Evolutionary conservation across 2,797 vertebrate species (phyloP).

Genomic region (Syngnathus rostellatus): DNA sequence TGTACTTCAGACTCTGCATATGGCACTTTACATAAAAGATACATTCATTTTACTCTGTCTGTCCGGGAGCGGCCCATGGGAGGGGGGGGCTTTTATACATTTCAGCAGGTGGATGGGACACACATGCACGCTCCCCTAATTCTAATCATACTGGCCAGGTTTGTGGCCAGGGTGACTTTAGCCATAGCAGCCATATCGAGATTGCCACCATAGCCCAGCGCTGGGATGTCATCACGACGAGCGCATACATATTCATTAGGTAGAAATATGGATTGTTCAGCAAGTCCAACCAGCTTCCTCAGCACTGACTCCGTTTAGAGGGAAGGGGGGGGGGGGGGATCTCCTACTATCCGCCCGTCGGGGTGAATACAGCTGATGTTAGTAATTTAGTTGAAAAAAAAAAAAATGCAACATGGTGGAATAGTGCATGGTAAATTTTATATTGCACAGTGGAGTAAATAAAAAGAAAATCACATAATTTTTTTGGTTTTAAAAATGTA

Average conservation of each 20-base stretch:
- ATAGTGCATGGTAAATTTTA: no score
- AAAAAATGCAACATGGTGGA: no score
- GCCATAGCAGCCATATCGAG: slow-evolving; percentile 53
- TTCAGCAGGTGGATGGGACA: slow-evolving; percentile 35
- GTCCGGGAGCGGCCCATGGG: slow-evolving; percentile 6
- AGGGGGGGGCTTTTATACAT: slow-evolving; percentile 38
- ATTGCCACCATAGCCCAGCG: slow-evolving; percentile 54
- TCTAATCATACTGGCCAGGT: slow-evolving; percentile 57
- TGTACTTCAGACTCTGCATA: slow-evolving; percentile 63
- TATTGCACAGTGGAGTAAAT: no score
- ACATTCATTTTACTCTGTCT: slow-evolving; percentile 65
- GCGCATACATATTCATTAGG: slow-evolving; percentile 60
- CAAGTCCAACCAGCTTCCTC: slow-evolving; percentile 44
- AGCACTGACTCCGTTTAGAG: slow-evolving; percentile 40
- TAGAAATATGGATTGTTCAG: slow-evolving; percentile 58
- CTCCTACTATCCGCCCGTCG: background rate
- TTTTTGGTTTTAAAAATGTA: no score
- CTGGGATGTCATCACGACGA: slow-evolving; percentile 33
- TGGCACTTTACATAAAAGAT: slow-evolving; percentile 68
- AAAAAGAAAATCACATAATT: no score
- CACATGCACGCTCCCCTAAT: slow-evolving; percentile 31
- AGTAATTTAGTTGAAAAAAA: no score
- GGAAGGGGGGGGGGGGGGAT: background rate
- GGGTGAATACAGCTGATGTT: background rate
- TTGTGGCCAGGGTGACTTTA: slow-evolving; percentile 64